Percentiles rank a stretch among this genome's conserved stretches.
phyloP scores from a whole-genome alignment of 1,140 invertebrate species.

The Acromyrmex charruanus region DNA sequence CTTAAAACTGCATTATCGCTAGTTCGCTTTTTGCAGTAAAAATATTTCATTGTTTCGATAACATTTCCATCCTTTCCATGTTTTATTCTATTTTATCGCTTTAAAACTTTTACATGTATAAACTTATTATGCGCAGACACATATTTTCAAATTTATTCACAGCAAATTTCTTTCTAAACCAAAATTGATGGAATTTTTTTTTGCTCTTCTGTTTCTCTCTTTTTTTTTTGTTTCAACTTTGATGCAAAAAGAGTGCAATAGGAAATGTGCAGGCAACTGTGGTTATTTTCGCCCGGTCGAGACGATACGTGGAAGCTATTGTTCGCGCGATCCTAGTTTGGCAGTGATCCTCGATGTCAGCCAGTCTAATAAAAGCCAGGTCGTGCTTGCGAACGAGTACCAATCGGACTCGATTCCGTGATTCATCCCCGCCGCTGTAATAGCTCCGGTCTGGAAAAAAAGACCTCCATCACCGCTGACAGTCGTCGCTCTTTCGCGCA shows the following conservation, averaged over 20 bases:
- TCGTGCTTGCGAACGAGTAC: slow-evolving; percentile 66
- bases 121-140: background rate
- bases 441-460: slow-evolving; percentile 59
- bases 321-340: slow-evolving; percentile 82
- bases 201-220: background rate
- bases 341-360: slow-evolving; percentile 80
- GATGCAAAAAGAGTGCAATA: slow-evolving; percentile 56
- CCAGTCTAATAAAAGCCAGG: slow-evolving; percentile 80
- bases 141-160: background rate
- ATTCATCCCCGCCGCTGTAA: slow-evolving; percentile 56
- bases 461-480: background rate
- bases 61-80: background rate
- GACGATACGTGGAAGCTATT: slow-evolving; percentile 78
- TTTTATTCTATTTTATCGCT: background rate
- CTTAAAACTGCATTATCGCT: background rate
- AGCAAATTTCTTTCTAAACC: background rate
- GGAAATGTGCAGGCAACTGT: slow-evolving; percentile 59
- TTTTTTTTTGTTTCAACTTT: slow-evolving; percentile 31
- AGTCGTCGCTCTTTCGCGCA: background rate
- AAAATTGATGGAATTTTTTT: background rate
- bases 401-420: slow-evolving; percentile 62
- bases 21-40: background rate
- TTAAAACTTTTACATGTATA: slow-evolving; percentile 10
- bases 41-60: background rate
- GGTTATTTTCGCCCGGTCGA: slow-evolving; percentile 78